phyloP scores from a whole-genome alignment of 2,888 invertebrate species.

The Panopea generosa region DNA sequence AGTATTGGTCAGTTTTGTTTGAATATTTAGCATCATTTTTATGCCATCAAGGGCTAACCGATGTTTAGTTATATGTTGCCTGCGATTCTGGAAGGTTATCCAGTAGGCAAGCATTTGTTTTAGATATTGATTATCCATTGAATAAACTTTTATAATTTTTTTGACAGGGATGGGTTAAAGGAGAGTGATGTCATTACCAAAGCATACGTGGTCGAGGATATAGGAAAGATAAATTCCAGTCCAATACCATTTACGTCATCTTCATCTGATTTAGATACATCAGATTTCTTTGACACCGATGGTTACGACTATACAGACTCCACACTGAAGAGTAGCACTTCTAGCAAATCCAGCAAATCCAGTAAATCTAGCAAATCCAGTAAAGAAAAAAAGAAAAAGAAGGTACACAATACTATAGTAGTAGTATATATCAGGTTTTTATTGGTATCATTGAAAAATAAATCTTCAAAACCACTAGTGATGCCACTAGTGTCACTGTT shows the following conservation, averaged over 20 bases:
- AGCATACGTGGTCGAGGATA: conserved; percentile 82
- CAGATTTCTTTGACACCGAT: conserved; percentile 67
- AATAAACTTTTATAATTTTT: no score
- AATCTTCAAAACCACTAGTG: no score
- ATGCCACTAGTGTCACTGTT: no score
- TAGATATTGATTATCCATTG: no score
- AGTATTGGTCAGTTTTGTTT: no score
- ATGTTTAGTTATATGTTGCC: no score
- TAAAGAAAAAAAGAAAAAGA: conserved; percentile 44
- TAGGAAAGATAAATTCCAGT: conserved; percentile 62
- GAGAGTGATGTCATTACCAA: conserved; percentile 85
- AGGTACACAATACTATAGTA: conserved; percentile 12
- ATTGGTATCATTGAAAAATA: no score
- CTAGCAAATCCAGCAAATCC: conserved; percentile 37
- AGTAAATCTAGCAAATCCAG: conserved; percentile 34
- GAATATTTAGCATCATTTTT: no score
- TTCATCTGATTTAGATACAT: conserved; percentile 62
- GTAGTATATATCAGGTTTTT: no score
- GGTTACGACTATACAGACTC: conserved; percentile 67
- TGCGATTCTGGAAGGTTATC: no score
- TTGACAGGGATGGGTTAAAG: conserved; percentile 83
- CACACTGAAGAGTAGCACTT: conserved; percentile 58
- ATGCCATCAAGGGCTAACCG: no score
- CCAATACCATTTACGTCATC: conserved; percentile 53
- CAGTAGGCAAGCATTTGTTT: no score